Percentiles rank a stretch among this genome's conserved stretches.
Evolutionary conservation across 2,888 invertebrate genomes (phyloP).

Genomic region (Volucella inflata): DNA sequence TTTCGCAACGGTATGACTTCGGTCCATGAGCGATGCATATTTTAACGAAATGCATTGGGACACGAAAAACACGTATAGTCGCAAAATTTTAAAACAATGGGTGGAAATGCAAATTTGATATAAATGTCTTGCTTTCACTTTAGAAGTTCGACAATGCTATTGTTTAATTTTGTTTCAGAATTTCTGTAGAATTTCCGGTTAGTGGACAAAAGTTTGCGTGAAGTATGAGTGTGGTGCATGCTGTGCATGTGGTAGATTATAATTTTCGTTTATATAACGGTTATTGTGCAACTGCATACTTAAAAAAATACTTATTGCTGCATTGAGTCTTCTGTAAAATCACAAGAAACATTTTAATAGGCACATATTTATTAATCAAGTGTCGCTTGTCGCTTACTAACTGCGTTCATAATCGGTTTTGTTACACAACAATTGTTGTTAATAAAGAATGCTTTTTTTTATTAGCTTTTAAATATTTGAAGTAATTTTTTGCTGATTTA

Average conservation of each 20-base stretch:
- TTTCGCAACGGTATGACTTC: conserved; percentile 54
- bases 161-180: conserved; percentile 19
- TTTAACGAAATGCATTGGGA: conserved; percentile 67
- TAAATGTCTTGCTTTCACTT: conserved; percentile 60
- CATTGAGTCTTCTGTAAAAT: not conserved
- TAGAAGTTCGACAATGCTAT: conserved; percentile 8
- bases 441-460: too few relatives aligned
- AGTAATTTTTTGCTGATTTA: too few relatives aligned
- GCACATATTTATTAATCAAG: conserved; percentile 18
- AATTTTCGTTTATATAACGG: conserved; percentile 18
- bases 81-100: conserved; percentile 26
- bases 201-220: conserved; percentile 9
- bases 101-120: conserved; percentile 41
- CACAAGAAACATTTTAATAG: not conserved
- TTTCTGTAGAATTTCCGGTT: conserved; percentile 46
- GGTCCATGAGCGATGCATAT: conserved; percentile 46
- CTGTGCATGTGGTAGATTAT: conserved; percentile 9
- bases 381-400: conserved; percentile 21
- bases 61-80: conserved; percentile 21
- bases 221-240: conserved; percentile 5
- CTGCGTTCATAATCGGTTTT: too few relatives aligned
- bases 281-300: conserved; percentile 33
- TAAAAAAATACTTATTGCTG: not conserved
- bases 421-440: too few relatives aligned
- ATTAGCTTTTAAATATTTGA: too few relatives aligned